Percentiles rank a stretch among this genome's conserved stretches.
Conservation (phyloP, 1,140 invertebrate genomes). For the Drosophila willistoni region DNA sequence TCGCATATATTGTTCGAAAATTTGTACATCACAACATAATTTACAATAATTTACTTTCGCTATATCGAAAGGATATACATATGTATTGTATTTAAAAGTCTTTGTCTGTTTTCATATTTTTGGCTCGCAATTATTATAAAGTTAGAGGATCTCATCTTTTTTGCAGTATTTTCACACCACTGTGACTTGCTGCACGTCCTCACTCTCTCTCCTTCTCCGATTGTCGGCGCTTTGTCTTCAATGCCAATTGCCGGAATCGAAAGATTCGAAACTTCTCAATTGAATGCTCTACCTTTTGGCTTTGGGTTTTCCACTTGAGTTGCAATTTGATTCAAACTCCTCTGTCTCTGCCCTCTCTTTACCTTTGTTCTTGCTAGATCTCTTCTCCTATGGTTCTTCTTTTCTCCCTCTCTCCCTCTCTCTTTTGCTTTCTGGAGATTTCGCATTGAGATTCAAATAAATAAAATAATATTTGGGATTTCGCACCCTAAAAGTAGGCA, state of each 20-base stretch:
- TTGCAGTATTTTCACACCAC: constrained; percentile 31
- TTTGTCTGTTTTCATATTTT: no score
- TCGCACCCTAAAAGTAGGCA: constrained; percentile 72
- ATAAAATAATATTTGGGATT: constrained; percentile 82
- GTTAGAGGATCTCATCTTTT: no score
- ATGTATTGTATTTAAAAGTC: no score
- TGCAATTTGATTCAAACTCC: constrained; percentile 44
- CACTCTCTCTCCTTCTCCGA: not conserved
- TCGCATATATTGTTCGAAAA: no score
- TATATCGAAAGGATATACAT: no score
- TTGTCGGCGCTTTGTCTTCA: constrained; percentile 3
- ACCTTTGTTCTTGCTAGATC: not conserved
- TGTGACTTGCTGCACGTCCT: not conserved
- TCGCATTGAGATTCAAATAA: constrained; percentile 77
- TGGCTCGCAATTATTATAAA: no score
- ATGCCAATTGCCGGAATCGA: constrained; percentile 18
- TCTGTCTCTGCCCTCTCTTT: not conserved
- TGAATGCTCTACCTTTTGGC: constrained; percentile 50
- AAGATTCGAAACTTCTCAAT: constrained; percentile 2
- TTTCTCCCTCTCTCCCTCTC: not conserved
- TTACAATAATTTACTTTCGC: no score
- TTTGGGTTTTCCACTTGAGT: constrained; percentile 65
- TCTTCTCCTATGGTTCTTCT: not conserved
- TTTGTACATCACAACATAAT: no score
- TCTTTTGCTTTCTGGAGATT: not conserved